These are phyloP conservation scores for Athripsodes cinereus DNA, from an alignment of 2,888 invertebrate species.

Conservation along the genomic window DNA sequence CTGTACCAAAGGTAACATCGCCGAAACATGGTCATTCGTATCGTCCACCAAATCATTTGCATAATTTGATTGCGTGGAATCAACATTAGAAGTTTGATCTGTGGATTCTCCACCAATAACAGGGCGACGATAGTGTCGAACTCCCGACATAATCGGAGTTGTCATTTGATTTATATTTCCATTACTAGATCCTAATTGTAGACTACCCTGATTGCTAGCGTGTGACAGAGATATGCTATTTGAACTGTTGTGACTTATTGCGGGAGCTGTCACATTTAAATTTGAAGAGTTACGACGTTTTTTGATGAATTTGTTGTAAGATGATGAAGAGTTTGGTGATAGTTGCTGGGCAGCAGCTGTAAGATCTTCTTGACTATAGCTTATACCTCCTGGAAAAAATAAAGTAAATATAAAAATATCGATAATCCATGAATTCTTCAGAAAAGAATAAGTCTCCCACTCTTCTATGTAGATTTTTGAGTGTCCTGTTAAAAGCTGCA, in stretches of 20 bases:
- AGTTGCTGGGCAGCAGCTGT: slow-evolving; percentile 22
- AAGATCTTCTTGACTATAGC: slow-evolving; percentile 26
- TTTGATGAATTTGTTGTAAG: slow-evolving; percentile 23
- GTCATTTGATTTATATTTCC: slow-evolving; percentile 10
- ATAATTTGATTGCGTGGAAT: slow-evolving; percentile 17
- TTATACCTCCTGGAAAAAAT: slow-evolving; percentile 18
- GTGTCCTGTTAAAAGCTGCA: no score
- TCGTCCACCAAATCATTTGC: slow-evolving; percentile 17
- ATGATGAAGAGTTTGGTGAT: slow-evolving; percentile 21
- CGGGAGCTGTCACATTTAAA: slow-evolving; percentile 11
- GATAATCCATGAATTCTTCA: no score
- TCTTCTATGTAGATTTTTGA: no score
- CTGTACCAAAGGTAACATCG: slow-evolving; percentile 24
- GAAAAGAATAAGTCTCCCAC: no score
- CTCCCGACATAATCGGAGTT: not conserved
- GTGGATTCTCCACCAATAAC: slow-evolving; percentile 15
- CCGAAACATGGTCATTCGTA: slow-evolving; percentile 11
- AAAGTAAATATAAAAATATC: no score
- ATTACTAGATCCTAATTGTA: slow-evolving; percentile 12
- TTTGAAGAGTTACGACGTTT: slow-evolving; percentile 25
- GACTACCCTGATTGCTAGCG: slow-evolving; percentile 17
- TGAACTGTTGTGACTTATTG: slow-evolving; percentile 12
- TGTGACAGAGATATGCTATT: slow-evolving; percentile 17
- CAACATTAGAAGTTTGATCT: slow-evolving; percentile 10
- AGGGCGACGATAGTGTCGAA: slow-evolving; percentile 7